Conservation (phyloP, 92 coral and sea anemone species). For the Palythoa caribaeorum region DNA sequence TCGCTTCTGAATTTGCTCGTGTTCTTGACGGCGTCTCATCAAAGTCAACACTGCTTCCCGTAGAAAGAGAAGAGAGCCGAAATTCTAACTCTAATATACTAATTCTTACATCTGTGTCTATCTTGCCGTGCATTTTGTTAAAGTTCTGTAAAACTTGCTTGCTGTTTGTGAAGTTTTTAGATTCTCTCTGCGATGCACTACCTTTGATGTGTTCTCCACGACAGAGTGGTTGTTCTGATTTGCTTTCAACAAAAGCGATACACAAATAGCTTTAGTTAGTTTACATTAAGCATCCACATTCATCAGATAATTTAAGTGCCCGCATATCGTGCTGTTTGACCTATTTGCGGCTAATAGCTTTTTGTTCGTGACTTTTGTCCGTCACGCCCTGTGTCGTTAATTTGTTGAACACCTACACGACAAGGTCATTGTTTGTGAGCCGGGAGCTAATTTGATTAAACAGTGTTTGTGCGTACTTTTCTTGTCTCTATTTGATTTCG, state of each 20-base stretch:
- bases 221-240: constrained; percentile 6
- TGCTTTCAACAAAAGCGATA: constrained; percentile 7
- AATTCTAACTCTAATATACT: constrained; percentile 24
- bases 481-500: neutral
- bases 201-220: constrained; percentile 1
- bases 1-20: constrained; percentile 21
- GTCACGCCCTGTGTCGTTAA: constrained; percentile 24
- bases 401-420: neutral
- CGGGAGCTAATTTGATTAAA: neutral
- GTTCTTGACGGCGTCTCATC: neutral
- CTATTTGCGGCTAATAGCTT: neutral
- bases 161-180: neutral
- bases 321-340: constrained; percentile 14
- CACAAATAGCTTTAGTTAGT: constrained; percentile 12
- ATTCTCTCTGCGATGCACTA: neutral
- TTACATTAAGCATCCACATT: constrained; percentile 13
- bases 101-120: constrained; percentile 14
- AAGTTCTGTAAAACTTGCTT: neutral
- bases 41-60: constrained; percentile 38
- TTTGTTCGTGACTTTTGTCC: constrained; percentile 22
- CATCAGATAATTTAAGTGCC: constrained; percentile 38
- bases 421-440: neutral
- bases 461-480: neutral
- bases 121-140: constrained; percentile 31
- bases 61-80: constrained; percentile 31